A percentile compares a stretch with the other conserved stretches of the same genome.
Conservation (phyloP, 2,797 vertebrate species). For the Gambelia wislizenii region DNA sequence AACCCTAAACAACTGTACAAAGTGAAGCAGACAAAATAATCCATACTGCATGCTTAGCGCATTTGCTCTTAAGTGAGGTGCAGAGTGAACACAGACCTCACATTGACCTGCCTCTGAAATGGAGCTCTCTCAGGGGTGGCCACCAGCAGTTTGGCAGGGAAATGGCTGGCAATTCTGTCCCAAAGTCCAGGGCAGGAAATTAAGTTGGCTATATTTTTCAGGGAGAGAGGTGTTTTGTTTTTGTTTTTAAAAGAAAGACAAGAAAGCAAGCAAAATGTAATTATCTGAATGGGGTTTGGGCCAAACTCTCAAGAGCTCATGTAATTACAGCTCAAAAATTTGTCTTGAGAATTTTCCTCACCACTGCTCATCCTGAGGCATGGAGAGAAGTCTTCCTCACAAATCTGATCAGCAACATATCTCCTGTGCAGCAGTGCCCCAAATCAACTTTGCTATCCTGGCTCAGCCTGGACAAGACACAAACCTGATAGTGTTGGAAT, state of each 20-base stretch:
- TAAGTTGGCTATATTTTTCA: constrained; percentile 60
- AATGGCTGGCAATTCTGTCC: constrained; percentile 22
- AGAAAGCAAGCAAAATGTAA: constrained; percentile 44
- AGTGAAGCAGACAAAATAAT: neutral
- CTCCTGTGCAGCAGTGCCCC: neutral
- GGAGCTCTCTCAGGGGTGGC: constrained; percentile 38
- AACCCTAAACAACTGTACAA: neutral
- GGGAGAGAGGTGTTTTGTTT: neutral
- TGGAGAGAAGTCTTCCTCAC: neutral
- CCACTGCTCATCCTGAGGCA: accelerated
- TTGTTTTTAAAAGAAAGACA: constrained; percentile 12
- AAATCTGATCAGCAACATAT: neutral
- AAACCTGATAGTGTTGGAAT: accelerated
- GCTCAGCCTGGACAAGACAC: neutral
- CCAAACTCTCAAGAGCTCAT: neutral
- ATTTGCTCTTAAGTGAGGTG: neutral
- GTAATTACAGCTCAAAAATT: neutral
- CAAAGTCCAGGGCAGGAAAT: constrained; percentile 65
- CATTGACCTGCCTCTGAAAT: neutral
- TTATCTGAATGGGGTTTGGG: constrained; percentile 43
- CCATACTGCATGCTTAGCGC: accelerated
- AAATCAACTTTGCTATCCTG: neutral
- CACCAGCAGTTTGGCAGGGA: constrained; percentile 45
- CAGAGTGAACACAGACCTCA: neutral
- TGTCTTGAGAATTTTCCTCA: accelerated